Evolutionary conservation across 2,113 vertebrate genomes (phyloP), one percentile per base, ranked within the genome.

Genomic region (Grus americana): DNA sequence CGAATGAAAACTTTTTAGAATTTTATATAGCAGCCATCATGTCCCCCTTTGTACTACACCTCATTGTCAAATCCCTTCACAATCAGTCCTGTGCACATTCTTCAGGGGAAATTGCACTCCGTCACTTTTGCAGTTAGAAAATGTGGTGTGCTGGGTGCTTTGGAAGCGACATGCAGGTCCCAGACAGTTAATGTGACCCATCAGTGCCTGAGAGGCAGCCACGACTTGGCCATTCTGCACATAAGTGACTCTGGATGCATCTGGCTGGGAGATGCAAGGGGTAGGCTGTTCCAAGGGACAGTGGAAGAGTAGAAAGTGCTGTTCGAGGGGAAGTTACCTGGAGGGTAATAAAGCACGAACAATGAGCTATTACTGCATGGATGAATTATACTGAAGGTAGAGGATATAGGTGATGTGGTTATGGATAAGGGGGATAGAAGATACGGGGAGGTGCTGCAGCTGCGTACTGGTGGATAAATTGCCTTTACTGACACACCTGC

Each of bases 271-370:
- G 1, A 14, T 29, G 15, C 18, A 67, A 71, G 22, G 15, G 10
- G 5, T 49, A 32, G 50, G 15, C 32, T 44, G 44, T 44, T 44
- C 44, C 44, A 44, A 0, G 0, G 17, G 22, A 12, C 18, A 58
- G 40, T 27, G 9, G 49, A 82, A 66, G 27, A 84, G 5, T 15
- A 65, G 34, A 52, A 95, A 49, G 11, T 63, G 26, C 2, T 72
- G 9, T 36, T 66, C 15, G 15, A 15, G 32, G 32, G 23, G 16
- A 80, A 79, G n/a, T 30, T 94, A 61, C 36, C 52, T 72, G 34
- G 6, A 75, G 16, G 15, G 10, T 3, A 71, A n/a, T 27, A 74
- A 9, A 81, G 22, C 10, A 65, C 50, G 32, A 47, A 52, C 5
- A 66, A 26, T 10, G 17, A 86, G 15, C 34, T 72, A 13, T 52